A percentile compares a stretch with the other conserved stretches of the same genome.
phyloP scores from a whole-genome alignment of 2,797 vertebrate genomes.

The Calcarius lapponicus region DNA sequence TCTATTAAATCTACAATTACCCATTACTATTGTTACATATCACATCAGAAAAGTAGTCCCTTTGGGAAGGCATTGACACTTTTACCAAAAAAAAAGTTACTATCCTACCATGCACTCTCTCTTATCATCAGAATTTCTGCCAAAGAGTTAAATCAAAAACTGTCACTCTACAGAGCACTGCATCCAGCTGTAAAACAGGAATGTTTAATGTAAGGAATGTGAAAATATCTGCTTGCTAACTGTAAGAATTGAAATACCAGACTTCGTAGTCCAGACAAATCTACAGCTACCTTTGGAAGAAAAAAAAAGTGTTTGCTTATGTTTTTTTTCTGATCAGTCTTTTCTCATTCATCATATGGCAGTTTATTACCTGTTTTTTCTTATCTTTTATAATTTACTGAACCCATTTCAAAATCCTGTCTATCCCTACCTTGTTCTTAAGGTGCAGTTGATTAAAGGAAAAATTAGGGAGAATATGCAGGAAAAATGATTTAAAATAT shows the following conservation, averaged over 20 bases:
- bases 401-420: not conserved
- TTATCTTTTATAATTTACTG: not conserved
- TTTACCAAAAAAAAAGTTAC: slow-evolving; percentile 1
- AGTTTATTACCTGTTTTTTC: not conserved
- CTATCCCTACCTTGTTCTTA: not conserved
- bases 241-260: not conserved
- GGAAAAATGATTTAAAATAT: not conserved
- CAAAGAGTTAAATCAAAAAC: not conserved
- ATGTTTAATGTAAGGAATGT: not conserved
- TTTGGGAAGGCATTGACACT: not conserved
- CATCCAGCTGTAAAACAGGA: not conserved
- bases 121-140: not conserved
- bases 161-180: not conserved
- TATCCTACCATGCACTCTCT: not conserved
- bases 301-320: not conserved
- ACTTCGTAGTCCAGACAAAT: not conserved
- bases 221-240: not conserved
- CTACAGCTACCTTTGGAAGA: not conserved
- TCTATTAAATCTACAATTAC: slow-evolving; percentile 42
- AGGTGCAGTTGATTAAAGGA: not conserved
- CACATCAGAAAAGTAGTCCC: not conserved
- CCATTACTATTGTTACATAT: not conserved
- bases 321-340: not conserved
- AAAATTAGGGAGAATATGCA: not conserved
- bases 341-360: not conserved